Evolutionary conservation across 2,888 invertebrate genomes (phyloP).

Genomic region (Cosmopolites sordidus): DNA sequence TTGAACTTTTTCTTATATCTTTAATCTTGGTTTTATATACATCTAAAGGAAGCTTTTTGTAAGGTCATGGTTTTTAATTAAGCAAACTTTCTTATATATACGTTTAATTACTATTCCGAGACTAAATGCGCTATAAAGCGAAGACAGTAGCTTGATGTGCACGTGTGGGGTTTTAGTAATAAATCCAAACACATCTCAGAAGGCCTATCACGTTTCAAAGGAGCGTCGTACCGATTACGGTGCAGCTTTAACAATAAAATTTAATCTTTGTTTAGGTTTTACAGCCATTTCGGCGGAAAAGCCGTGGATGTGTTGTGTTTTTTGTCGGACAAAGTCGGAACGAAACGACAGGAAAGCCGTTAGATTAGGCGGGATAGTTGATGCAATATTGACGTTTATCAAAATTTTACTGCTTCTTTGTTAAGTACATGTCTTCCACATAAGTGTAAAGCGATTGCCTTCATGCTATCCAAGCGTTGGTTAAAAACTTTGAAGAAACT

Average conservation of each 20-base stretch:
- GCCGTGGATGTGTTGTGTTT: background rate
- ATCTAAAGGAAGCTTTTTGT: slow-evolving; percentile 3
- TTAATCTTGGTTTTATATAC: no score
- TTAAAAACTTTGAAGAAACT: no score
- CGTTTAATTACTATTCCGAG: slow-evolving; percentile 22
- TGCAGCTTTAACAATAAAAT: slow-evolving; percentile 1
- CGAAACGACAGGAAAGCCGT: background rate
- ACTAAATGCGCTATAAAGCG: slow-evolving; percentile 20
- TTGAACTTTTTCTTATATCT: no score
- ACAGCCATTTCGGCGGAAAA: slow-evolving; percentile 8
- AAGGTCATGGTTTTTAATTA: slow-evolving; percentile 2
- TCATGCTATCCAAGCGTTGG: no score
- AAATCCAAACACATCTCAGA: slow-evolving; percentile 22
- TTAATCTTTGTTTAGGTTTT: slow-evolving; percentile 15
- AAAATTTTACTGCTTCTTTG: no score
- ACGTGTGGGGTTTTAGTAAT: slow-evolving; percentile 14
- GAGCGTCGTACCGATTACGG: background rate
- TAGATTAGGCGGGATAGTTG: no score
- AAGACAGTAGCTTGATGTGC: slow-evolving; percentile 18
- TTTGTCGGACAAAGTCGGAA: background rate
- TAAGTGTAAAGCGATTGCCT: no score
- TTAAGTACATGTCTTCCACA: no score
- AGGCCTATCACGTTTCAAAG: slow-evolving; percentile 24
- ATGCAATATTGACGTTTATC: no score
- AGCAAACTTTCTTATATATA: slow-evolving; percentile 1